These are phyloP conservation scores for Hydrocynus forskahlii DNA, from an alignment of 2,797 vertebrate species.

Conservation along the genomic window DNA sequence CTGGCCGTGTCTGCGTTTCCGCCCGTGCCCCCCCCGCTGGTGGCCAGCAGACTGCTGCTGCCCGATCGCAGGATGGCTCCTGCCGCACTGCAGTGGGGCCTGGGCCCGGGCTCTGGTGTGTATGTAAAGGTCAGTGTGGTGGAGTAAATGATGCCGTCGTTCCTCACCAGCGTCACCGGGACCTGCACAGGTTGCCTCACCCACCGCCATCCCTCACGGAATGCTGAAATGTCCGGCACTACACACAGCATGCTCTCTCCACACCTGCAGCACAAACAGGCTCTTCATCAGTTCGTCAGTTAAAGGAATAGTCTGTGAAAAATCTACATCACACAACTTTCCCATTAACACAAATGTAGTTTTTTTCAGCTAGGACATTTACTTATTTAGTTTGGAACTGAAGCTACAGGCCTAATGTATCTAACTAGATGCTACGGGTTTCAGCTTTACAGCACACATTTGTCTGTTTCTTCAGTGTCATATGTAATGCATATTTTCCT, in stretches of 20 bases:
- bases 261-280: slow-evolving; percentile 77
- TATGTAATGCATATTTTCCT: too few species aligned
- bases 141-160: slow-evolving; percentile 98
- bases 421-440: too few species aligned
- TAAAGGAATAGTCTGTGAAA: background rate
- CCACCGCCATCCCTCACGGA: slow-evolving; percentile 99
- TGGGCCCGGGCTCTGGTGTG: slow-evolving; percentile 96
- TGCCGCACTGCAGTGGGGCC: slow-evolving; percentile 96
- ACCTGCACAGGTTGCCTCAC: slow-evolving; percentile 98
- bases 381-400: too few species aligned
- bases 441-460: too few species aligned
- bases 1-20: slow-evolving; percentile 69
- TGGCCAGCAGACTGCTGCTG: slow-evolving; percentile 86
- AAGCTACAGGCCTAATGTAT: too few species aligned
- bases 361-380: too few species aligned
- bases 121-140: slow-evolving; percentile 99
- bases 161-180: slow-evolving; percentile 97
- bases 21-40: slow-evolving; percentile 78
- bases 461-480: too few species aligned
- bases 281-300: background rate
- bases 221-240: slow-evolving; percentile 98
- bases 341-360: too few species aligned
- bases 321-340: background rate
- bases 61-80: slow-evolving; percentile 92
- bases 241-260: slow-evolving; percentile 99